phyloP scores from a whole-genome alignment of 2,888 invertebrate genomes.

The Beris chalybata region DNA sequence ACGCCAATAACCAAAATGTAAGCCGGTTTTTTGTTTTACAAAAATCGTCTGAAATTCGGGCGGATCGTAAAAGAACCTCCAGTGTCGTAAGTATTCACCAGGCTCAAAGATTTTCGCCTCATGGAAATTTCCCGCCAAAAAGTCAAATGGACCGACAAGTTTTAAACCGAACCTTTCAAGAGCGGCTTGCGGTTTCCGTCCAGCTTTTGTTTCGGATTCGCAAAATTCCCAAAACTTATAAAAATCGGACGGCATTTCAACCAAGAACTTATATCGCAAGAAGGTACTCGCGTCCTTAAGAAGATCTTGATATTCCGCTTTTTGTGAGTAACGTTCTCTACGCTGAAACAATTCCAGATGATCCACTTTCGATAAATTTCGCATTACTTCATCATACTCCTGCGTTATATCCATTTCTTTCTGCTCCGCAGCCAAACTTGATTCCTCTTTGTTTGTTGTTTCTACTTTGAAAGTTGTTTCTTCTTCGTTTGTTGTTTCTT shows the following conservation, averaged over 20 bases:
- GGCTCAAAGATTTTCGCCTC: conserved; percentile 59
- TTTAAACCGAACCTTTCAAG: conserved; percentile 68
- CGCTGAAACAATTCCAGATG: conserved; percentile 49
- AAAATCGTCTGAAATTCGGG: conserved; percentile 90
- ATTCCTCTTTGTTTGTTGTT: background rate
- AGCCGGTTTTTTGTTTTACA: conserved; percentile 68
- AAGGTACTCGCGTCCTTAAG: conserved; percentile 59
- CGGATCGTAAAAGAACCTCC: conserved; percentile 91
- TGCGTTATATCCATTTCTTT: conserved; percentile 45
- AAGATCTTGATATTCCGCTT: conserved; percentile 55
- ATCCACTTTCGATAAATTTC: conserved; percentile 46
- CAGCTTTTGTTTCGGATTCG: conserved; percentile 58
- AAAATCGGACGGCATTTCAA: conserved; percentile 90
- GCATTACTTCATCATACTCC: conserved; percentile 45
- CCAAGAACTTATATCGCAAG: conserved; percentile 74
- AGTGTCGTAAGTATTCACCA: conserved; percentile 74
- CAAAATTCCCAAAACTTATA: conserved; percentile 82
- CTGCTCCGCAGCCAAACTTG: conserved; percentile 36
- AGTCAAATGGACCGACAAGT: conserved; percentile 87
- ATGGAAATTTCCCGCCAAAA: conserved; percentile 66
- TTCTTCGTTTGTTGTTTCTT: background rate
- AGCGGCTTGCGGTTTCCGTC: conserved; percentile 61
- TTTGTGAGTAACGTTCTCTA: conserved; percentile 48
- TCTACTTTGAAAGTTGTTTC: background rate
- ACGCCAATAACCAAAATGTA: conserved; percentile 88